Evolutionary conservation across 2,113 vertebrate species (phyloP).

Genomic region (Hystrix cristata): DNA sequence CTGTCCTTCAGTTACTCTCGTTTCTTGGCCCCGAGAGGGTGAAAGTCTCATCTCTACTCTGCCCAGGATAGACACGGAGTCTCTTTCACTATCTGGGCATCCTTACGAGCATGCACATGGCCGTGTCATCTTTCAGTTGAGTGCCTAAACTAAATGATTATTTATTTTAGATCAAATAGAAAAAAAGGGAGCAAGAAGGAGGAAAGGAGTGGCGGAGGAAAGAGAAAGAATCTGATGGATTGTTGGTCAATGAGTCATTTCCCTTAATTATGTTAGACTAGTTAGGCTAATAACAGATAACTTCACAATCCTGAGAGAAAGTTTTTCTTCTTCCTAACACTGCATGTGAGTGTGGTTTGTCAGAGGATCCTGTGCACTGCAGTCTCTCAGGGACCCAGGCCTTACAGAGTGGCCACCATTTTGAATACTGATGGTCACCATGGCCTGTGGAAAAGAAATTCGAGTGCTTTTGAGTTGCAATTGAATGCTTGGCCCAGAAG

Average conservation of each 20-base stretch:
- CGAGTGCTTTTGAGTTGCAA: slow-evolving; percentile 42
- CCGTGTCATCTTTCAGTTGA: neutral
- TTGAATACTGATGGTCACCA: neutral
- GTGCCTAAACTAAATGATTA: neutral
- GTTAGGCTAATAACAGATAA: neutral
- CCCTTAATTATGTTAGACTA: neutral
- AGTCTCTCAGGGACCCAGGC: neutral
- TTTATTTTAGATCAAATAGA: slow-evolving; percentile 26
- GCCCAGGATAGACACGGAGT: neutral
- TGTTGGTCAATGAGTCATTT: neutral
- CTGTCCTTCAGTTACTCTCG: neutral
- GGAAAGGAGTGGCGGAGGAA: neutral
- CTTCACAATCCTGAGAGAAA: neutral
- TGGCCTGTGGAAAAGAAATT: neutral
- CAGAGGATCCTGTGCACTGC: neutral
- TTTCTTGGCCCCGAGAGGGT: neutral
- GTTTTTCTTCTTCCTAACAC: neutral
- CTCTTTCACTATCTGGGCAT: neutral
- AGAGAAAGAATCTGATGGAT: neutral
- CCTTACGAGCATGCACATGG: neutral
- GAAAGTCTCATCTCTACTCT: neutral
- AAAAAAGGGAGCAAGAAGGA: neutral
- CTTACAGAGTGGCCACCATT: neutral
- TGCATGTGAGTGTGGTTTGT: neutral
- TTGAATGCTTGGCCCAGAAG: neutral